A percentile compares a stretch with the other conserved stretches of the same genome.
These are phyloP conservation scores for Sinocyclocheilus grahami DNA, from an alignment of 2,113 vertebrate species.

Conservation along the genomic window DNA sequence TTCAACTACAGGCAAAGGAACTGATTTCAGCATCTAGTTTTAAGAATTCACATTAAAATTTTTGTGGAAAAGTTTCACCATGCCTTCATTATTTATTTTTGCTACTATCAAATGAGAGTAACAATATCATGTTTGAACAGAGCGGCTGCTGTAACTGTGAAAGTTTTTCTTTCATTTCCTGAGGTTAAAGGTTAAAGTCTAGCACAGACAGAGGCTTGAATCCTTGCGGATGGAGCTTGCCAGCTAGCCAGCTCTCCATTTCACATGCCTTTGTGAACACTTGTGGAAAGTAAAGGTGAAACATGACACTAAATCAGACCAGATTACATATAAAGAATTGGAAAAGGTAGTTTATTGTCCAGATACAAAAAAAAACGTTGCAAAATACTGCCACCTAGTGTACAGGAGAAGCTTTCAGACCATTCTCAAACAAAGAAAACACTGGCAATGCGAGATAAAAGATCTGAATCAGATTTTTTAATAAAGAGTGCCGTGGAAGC, in stretches of 20 bases:
- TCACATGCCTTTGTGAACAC: conserved; percentile 10
- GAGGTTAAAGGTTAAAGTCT: conserved; percentile 42
- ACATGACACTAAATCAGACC: conserved; percentile 14
- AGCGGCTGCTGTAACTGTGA: neutral
- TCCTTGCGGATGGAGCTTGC: neutral
- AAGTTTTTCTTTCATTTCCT: conserved; percentile 52
- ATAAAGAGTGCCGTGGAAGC: neutral
- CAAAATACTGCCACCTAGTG: conserved; percentile 46
- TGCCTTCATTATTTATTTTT: neutral
- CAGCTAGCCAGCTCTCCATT: neutral
- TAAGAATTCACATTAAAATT: neutral
- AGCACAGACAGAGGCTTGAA: conserved; percentile 11
- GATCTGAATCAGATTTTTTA: neutral
- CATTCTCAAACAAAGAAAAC: neutral
- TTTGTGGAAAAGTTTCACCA: neutral
- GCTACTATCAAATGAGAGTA: conserved; percentile 2
- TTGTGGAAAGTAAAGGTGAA: neutral
- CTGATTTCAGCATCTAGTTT: neutral
- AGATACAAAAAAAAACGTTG: neutral
- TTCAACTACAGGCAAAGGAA: neutral
- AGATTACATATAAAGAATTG: neutral
- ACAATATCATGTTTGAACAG: conserved; percentile 2
- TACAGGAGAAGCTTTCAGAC: neutral
- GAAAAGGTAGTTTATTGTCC: neutral
- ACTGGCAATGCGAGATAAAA: neutral